These are phyloP conservation scores for Lepus townsendii DNA, from an alignment of 2,797 vertebrate genomes.

Conservation along the genomic window DNA sequence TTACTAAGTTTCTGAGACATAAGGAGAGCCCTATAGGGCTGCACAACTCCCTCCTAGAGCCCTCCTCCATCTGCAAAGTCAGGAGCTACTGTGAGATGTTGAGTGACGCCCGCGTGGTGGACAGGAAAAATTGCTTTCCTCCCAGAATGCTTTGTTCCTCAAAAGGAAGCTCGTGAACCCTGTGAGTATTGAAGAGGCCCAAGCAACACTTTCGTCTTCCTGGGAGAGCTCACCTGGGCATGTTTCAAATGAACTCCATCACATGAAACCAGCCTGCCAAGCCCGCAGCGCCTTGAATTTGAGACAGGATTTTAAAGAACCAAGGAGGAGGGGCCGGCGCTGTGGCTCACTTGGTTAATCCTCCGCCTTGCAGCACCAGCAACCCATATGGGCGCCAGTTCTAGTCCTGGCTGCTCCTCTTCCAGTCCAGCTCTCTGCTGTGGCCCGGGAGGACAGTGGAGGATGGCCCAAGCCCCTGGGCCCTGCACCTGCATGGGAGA, in stretches of 20 bases:
- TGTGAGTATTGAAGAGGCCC: not conserved
- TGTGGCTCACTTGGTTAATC: no score
- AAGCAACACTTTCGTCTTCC: not conserved
- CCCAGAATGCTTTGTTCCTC: not conserved
- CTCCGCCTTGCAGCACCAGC: no score
- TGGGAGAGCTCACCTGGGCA: not conserved
- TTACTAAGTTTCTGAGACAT: constrained; percentile 39
- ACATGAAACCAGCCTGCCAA: not conserved
- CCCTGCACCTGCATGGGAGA: no score
- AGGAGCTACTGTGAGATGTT: not conserved
- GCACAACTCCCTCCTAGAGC: constrained; percentile 23
- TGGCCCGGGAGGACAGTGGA: no score
- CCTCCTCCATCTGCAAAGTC: not conserved
- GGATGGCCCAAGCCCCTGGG: no score
- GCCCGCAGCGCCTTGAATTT: not conserved
- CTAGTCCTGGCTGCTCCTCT: no score
- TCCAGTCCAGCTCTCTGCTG: no score
- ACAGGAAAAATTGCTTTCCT: not conserved
- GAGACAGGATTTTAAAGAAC: constrained; percentile 25
- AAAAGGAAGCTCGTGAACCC: constrained; percentile 11
- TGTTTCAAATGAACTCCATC: constrained; percentile 2
- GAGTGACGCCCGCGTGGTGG: not conserved
- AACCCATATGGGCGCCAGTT: no score
- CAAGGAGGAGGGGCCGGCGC: no score
- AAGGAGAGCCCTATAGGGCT: constrained; percentile 14